phyloP scores from a whole-genome alignment of 2,888 invertebrate species.

The Ischnura elegans region DNA sequence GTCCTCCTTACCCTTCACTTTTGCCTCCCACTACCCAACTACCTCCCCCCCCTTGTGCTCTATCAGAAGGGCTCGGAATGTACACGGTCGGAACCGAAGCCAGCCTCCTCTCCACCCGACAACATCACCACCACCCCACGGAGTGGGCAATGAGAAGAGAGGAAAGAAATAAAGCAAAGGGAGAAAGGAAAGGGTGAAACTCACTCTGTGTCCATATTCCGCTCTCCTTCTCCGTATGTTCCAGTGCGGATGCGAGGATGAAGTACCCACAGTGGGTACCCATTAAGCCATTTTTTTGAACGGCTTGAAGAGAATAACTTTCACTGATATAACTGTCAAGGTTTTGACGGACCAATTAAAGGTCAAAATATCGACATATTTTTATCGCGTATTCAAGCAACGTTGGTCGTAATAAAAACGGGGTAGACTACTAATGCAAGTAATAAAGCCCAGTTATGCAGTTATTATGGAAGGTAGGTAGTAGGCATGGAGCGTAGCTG shows the following conservation, averaged over 20 bases:
- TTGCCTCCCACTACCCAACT: not conserved
- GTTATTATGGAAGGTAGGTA: too few species aligned
- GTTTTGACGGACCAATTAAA: too few species aligned
- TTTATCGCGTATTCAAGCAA: too few species aligned
- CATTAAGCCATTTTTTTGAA: too few species aligned
- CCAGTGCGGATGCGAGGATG: not conserved
- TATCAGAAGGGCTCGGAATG: slow-evolving; percentile 37
- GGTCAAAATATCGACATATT: too few species aligned
- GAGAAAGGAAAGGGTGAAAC: not conserved
- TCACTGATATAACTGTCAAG: too few species aligned
- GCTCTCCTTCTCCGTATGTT: not conserved
- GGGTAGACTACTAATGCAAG: too few species aligned
- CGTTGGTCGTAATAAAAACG: too few species aligned
- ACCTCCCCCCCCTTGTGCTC: not conserved
- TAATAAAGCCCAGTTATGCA: too few species aligned
- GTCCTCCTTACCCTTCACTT: not conserved
- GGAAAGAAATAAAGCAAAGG: not conserved
- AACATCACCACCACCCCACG: not conserved
- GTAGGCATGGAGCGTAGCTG: too few species aligned
- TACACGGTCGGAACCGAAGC: not conserved
- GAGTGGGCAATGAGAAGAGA: not conserved
- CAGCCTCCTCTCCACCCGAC: not conserved
- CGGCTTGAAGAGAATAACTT: too few species aligned
- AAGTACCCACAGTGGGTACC: too few species aligned
- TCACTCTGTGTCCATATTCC: not conserved